Evolutionary conservation across 2,888 invertebrate genomes (phyloP), one percentile per base, ranked within the genome.

Genomic region (Corythucha ciliata): DNA sequence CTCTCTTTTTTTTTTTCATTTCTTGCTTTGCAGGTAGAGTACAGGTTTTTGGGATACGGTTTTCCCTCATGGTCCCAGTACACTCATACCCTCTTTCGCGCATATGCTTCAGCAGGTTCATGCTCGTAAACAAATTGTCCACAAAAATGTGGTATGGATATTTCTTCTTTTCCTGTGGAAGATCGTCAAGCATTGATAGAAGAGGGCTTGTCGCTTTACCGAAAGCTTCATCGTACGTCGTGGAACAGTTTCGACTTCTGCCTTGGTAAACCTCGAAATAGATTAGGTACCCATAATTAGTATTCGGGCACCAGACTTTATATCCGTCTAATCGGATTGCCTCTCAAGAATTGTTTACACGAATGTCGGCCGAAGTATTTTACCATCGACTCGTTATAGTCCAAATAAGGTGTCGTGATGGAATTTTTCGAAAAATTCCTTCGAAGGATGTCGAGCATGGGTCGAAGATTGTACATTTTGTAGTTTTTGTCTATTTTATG

Each of bases 321-420:
- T 60, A 63, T 14, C 63, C 63, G 56, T 18, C 62, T 37, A n/a
- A 63, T 52, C 20, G 63, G 63, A 45, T 65, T 65, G 4, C 59
- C 62, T 24, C 39, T 21, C 16, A 50, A 53, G 45, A 55, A 52
- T 47, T 54, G 47, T 39, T 52, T 52, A 20, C 41, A 42, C 6
- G 33, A 39, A 48, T 52, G 52, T 52, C 59, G 54, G 36, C 64
- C 65, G 61, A 62, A 67, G 61, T 66, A 65, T 26, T 60, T 55
- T 2, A 65, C 56, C 62, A 66, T 64, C 24, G 57, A 55, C 53
- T 66, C 63, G 58, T 66, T 63, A 44, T 54, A 59, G 52, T 54
- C 37, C 14, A 63, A 45, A 47, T 62, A 54, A 54, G 48, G 49
- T 33, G 53, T 46, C 8, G 56, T 56, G 29, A 57, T 42, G 53